These are phyloP conservation scores for Brachyopa scutellaris DNA, from an alignment of 2,888 invertebrate genomes.

Conservation along the genomic window DNA sequence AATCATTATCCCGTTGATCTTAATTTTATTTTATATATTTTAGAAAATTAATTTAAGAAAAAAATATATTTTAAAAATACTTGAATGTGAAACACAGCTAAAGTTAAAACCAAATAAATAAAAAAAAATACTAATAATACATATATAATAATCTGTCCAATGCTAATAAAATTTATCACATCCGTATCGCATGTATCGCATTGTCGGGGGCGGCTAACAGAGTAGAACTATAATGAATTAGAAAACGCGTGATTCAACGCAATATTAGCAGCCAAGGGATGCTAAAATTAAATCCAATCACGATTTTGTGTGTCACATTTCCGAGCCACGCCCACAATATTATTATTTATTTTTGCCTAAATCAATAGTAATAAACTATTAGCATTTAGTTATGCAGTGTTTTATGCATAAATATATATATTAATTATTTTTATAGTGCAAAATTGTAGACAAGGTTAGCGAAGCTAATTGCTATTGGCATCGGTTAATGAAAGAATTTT, in stretches of 20 bases:
- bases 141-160: slow-evolving; percentile 21
- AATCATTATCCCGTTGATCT: slow-evolving; percentile 1
- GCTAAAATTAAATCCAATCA: slow-evolving; percentile 55
- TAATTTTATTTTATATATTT: neutral
- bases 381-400: neutral
- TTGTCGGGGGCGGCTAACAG: slow-evolving; percentile 24
- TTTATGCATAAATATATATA: neutral
- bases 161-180: slow-evolving; percentile 64
- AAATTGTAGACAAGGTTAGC: neutral
- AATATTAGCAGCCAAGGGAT: slow-evolving; percentile 15
- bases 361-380: slow-evolving; percentile 1
- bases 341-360: slow-evolving; percentile 4
- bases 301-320: slow-evolving; percentile 41
- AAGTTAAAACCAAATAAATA: neutral
- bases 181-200: slow-evolving; percentile 61
- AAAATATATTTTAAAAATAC: slow-evolving; percentile 1
- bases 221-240: slow-evolving; percentile 16
- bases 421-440: neutral
- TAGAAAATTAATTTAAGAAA: neutral
- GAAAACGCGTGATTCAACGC: slow-evolving; percentile 57
- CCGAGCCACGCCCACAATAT: slow-evolving; percentile 47
- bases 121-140: too few species aligned
- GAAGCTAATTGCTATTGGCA: neutral
- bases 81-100: slow-evolving; percentile 21
- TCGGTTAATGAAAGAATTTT: neutral